Evolutionary conservation across 2,113 vertebrate genomes (phyloP).

Genomic region (human): DNA sequence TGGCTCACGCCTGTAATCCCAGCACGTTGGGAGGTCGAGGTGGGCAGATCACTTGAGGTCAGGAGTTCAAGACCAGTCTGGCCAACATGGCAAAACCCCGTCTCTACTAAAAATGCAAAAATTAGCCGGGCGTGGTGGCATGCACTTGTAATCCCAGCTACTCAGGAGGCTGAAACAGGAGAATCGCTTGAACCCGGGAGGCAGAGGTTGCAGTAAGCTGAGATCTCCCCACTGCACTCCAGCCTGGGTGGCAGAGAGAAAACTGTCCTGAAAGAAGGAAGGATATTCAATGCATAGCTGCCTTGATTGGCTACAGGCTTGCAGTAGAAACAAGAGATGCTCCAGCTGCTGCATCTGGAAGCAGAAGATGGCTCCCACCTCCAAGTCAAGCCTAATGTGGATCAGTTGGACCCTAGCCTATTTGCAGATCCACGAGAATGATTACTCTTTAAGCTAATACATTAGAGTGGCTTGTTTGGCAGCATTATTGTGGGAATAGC

Average conservation of each 20-base stretch:
- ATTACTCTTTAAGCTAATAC: neutral
- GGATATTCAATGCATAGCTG: neutral
- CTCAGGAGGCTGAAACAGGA: too few species aligned
- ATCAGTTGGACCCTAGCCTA: neutral
- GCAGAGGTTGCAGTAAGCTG: too few species aligned
- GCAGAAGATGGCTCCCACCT: neutral
- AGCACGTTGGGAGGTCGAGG: fast-evolving
- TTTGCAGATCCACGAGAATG: neutral
- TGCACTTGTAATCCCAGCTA: too few species aligned
- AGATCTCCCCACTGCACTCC: too few species aligned
- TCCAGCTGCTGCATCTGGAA: neutral
- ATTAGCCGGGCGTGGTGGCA: too few species aligned
- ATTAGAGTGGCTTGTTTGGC: neutral
- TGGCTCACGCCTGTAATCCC: too few species aligned
- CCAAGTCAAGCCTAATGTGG: neutral
- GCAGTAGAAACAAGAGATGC: neutral
- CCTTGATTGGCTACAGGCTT: neutral
- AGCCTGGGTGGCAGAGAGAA: neutral
- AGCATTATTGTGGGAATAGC: neutral
- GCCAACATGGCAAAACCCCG: too few species aligned
- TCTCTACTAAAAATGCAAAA: too few species aligned
- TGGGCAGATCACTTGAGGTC: too few species aligned
- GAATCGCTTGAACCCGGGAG: too few species aligned
- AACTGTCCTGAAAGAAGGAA: neutral
- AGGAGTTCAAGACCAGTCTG: too few species aligned